phyloP scores from a whole-genome alignment of 1,140 invertebrate genomes.

The Probaryconus sp. region DNA sequence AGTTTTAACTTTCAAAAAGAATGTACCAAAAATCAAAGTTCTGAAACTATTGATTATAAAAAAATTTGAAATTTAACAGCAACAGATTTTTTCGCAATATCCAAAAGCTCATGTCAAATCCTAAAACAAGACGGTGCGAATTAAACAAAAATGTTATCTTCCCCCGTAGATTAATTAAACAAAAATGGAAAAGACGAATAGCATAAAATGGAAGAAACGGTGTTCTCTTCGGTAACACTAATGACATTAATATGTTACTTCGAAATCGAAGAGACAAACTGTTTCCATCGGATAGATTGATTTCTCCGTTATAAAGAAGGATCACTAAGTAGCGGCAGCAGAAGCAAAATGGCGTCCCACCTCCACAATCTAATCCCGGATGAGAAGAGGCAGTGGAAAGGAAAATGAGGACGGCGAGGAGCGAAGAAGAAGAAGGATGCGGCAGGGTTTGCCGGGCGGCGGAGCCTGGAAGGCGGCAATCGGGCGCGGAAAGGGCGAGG shows the following conservation, averaged over 20 bases:
- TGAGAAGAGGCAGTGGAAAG: slow-evolving; percentile 63
- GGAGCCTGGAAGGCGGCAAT: slow-evolving; percentile 12
- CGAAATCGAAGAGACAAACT: slow-evolving; percentile 41
- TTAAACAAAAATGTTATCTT: too few relatives aligned
- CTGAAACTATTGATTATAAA: too few relatives aligned
- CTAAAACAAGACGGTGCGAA: too few relatives aligned
- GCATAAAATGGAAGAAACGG: slow-evolving; percentile 15
- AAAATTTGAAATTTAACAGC: too few relatives aligned
- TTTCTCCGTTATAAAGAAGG: slow-evolving; percentile 63
- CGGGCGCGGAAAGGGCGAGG: slow-evolving; percentile 17
- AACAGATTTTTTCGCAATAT: too few relatives aligned
- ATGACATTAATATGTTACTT: slow-evolving; percentile 41
- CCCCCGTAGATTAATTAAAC: too few relatives aligned
- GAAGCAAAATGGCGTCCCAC: slow-evolving; percentile 68
- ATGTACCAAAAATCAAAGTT: too few relatives aligned
- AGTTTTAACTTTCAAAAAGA: too few relatives aligned
- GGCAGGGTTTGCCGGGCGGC: background rate
- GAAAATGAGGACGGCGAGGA: slow-evolving; percentile 50
- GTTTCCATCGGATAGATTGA: slow-evolving; percentile 49
- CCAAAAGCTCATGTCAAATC: too few relatives aligned
- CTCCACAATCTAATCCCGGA: slow-evolving; percentile 72
- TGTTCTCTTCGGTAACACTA: slow-evolving; percentile 9
- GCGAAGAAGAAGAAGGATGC: slow-evolving; percentile 45
- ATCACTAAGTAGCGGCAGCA: slow-evolving; percentile 57
- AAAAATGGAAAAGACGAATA: too few relatives aligned